Evolutionary conservation across 2,797 vertebrate genomes (phyloP).

Genomic region (Petrocephalus schoutedeni): DNA sequence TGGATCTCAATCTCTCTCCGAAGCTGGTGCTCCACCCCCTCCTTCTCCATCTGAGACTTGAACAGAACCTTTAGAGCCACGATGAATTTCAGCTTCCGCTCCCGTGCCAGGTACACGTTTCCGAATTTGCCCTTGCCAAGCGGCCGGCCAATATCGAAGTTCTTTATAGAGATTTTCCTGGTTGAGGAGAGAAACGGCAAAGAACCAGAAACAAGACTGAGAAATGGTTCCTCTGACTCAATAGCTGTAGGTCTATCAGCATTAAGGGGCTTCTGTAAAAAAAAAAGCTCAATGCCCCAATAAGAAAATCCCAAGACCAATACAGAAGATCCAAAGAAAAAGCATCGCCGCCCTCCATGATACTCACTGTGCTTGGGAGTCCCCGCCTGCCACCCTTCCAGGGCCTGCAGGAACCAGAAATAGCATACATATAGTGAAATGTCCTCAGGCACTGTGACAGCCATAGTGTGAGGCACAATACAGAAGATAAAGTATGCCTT

Average conservation of each 20-base stretch:
- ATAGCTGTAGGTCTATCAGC: not conserved
- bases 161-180: constrained; percentile 67
- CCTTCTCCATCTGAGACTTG: constrained; percentile 88
- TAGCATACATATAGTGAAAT: not conserved
- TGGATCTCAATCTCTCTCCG: constrained; percentile 88
- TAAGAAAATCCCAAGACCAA: not conserved
- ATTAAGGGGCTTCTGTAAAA: not conserved
- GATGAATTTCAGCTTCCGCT: constrained; percentile 66
- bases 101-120: constrained; percentile 82
- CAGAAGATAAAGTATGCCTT: not conserved
- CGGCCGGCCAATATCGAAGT: constrained; percentile 86
- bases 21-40: constrained; percentile 84
- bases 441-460: not conserved
- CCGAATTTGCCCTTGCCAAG: constrained; percentile 90
- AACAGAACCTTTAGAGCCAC: constrained; percentile 87
- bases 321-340: not conserved
- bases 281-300: not conserved
- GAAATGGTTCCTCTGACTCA: not conserved
- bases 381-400: constrained; percentile 45
- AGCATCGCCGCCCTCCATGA: not conserved
- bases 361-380: constrained; percentile 1
- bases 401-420: constrained; percentile 38
- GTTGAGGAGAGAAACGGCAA: not conserved
- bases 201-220: not conserved
- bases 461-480: not conserved